phyloP scores from a whole-genome alignment of 2,888 invertebrate species.

The Lydus trimaculatus region DNA sequence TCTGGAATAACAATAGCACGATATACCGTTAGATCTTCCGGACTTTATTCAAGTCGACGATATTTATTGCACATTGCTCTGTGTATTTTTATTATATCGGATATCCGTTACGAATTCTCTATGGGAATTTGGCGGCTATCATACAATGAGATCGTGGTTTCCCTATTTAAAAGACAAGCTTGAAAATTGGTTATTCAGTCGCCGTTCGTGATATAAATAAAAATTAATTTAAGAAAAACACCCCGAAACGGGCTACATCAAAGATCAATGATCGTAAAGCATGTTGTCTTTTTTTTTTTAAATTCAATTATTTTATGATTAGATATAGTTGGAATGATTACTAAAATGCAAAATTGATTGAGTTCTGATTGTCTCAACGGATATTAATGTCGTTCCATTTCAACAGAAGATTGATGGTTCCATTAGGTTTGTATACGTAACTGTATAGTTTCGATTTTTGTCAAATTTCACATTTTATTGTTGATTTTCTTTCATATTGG shows the following conservation, averaged over 20 bases:
- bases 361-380: background rate
- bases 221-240: slow-evolving; percentile 4
- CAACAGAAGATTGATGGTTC: background rate
- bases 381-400: background rate
- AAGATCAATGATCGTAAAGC: background rate
- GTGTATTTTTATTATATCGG: slow-evolving; percentile 49
- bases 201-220: background rate
- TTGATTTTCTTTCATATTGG: background rate
- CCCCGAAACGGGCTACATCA: background rate
- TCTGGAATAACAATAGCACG: slow-evolving; percentile 26
- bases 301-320: background rate
- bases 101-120: slow-evolving; percentile 43
- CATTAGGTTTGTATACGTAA: background rate
- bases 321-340: background rate
- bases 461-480: background rate
- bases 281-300: background rate
- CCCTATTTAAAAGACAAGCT: background rate
- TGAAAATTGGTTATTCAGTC: slow-evolving; percentile 2
- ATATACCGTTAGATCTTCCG: slow-evolving; percentile 21
- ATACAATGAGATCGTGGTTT: slow-evolving; percentile 5
- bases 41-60: slow-evolving; percentile 18
- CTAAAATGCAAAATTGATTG: background rate
- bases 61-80: slow-evolving; percentile 47
- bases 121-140: slow-evolving; percentile 13
- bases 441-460: background rate